Evolutionary conservation across 2,888 invertebrate species (phyloP), one percentile per base, ranked within the genome.

Genomic region (Melipona beecheii): DNA sequence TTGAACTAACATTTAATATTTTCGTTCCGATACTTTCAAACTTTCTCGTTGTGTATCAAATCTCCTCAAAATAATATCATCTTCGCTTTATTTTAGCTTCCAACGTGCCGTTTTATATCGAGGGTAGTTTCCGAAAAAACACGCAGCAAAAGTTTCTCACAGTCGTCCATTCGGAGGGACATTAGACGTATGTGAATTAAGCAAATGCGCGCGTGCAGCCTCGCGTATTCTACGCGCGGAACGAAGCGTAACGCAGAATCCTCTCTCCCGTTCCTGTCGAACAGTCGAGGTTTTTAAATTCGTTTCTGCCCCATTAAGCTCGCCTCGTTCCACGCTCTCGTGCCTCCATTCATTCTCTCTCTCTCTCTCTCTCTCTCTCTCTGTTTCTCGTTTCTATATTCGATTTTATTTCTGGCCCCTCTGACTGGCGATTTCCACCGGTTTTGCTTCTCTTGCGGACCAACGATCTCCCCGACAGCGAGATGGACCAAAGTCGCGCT

Each of bases 231-330:
- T 24, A 49, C 52, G 24, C 43, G 58, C 31, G 69, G 17, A 13
- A 24, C 69, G 56, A 56, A 31, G 17, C 75, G 56, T 54, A 17
- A 70, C 69, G 19, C 75, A 13, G 43, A 58, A 21, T 71, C 36
- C 31, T 43, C 58, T 24, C 49, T 52, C 60, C 2, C 17, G 27
- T 24, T 43, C 58, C 49, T 58, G 50, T n/a, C 64, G 54, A 49
- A 3, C 76, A 75, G 75, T 74, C 68, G 58, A 83, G 81, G 87
- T 87, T 92, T 92, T 91, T 90, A 91, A 92, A 92, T 92, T 92
- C 92, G 86, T 91, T 92, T 92, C 92, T 89, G 87, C 91, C 91
- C 92, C 92, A 92, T 92, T 92, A 92, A 92, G 89, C 85, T 77
- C 86, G 84, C 74, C 87, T 86, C 90, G 86, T 89, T 87, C 78